Percentiles rank a stretch among this genome's conserved stretches.
Conservation (phyloP, 92 coral and sea anemone species). For the Phenganax subtilis region DNA sequence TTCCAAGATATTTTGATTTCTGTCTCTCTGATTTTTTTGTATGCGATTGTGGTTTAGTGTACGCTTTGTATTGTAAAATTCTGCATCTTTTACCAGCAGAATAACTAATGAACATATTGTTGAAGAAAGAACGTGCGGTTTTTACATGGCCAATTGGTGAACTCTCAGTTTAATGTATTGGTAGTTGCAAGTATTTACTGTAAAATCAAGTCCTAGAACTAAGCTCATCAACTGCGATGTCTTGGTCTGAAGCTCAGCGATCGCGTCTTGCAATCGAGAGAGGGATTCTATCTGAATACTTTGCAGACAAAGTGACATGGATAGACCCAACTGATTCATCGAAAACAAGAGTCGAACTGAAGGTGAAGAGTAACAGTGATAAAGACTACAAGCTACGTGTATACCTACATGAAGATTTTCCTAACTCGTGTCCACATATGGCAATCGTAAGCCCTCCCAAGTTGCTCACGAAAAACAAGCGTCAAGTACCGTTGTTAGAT, state of each 20-base stretch:
- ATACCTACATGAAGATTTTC: conserved; percentile 38
- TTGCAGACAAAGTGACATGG: conserved; percentile 61
- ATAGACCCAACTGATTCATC: conserved; percentile 47
- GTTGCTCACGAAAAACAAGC: conserved; percentile 12
- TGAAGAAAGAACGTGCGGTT: too few relatives aligned
- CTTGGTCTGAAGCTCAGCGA: conserved; percentile 65
- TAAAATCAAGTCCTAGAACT: background rate
- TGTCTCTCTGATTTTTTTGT: too few relatives aligned
- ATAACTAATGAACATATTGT: too few relatives aligned
- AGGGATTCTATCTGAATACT: conserved; percentile 53
- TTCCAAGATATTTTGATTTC: too few relatives aligned
- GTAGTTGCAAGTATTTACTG: background rate
- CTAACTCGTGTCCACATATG: conserved; percentile 46
- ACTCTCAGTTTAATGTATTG: background rate
- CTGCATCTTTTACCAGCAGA: too few relatives aligned
- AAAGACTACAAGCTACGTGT: conserved; percentile 30
- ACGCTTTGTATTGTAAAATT: too few relatives aligned
- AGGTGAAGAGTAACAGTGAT: conserved; percentile 30
- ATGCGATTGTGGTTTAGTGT: too few relatives aligned
- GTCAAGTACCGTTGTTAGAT: background rate
- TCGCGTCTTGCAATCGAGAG: conserved; percentile 60
- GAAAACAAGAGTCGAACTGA: conserved; percentile 48
- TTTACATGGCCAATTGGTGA: too few relatives aligned
- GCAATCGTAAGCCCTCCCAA: conserved; percentile 13
- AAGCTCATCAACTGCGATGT: conserved; percentile 20